Conservation (phyloP, 2,888 invertebrate species). For the Parapristionchus giblindavisi region DNA sequence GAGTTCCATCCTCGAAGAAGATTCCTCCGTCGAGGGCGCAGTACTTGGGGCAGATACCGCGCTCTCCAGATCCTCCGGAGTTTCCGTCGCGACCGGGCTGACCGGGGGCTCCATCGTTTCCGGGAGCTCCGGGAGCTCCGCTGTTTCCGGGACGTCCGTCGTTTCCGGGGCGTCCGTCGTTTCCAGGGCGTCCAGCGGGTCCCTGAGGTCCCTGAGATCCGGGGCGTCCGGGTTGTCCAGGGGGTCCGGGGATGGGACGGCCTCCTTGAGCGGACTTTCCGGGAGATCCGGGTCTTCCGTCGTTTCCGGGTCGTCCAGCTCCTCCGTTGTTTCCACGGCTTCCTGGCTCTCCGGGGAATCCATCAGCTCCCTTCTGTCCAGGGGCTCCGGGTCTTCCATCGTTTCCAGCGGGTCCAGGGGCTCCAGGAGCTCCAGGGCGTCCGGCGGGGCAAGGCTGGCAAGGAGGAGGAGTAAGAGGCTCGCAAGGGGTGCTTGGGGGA, state of each 20-base stretch:
- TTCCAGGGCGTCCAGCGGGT: slow-evolving; percentile 48
- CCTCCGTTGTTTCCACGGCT: slow-evolving; percentile 7
- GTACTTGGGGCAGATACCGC: slow-evolving; percentile 38
- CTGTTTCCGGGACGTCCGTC: slow-evolving; percentile 46
- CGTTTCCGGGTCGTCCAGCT: slow-evolving; percentile 35
- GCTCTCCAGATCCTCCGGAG: slow-evolving; percentile 34
- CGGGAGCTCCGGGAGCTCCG: slow-evolving; percentile 29
- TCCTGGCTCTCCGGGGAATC: slow-evolving; percentile 35
- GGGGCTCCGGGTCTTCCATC: slow-evolving; percentile 35
- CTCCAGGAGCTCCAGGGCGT: slow-evolving; percentile 35
- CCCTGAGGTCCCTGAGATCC: slow-evolving; percentile 44
- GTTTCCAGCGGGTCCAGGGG: slow-evolving; percentile 37
- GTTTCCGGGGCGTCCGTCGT: slow-evolving; percentile 54
- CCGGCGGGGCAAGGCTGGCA: slow-evolving; percentile 37
- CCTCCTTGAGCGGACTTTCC: slow-evolving; percentile 29
- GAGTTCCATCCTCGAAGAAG: slow-evolving; percentile 39
- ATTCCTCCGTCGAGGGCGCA: slow-evolving; percentile 39
- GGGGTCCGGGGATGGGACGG: slow-evolving; percentile 27
- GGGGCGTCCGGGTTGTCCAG: slow-evolving; percentile 37
- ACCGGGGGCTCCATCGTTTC: slow-evolving; percentile 28
- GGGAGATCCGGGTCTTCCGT: slow-evolving; percentile 38
- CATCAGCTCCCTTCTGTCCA: slow-evolving; percentile 29
- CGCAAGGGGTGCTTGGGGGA: slow-evolving; percentile 30
- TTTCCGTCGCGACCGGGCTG: slow-evolving; percentile 25
- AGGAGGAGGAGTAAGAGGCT: slow-evolving; percentile 36